phyloP scores from a whole-genome alignment of 2,888 invertebrate species.

The Exocentrus adspersus region DNA sequence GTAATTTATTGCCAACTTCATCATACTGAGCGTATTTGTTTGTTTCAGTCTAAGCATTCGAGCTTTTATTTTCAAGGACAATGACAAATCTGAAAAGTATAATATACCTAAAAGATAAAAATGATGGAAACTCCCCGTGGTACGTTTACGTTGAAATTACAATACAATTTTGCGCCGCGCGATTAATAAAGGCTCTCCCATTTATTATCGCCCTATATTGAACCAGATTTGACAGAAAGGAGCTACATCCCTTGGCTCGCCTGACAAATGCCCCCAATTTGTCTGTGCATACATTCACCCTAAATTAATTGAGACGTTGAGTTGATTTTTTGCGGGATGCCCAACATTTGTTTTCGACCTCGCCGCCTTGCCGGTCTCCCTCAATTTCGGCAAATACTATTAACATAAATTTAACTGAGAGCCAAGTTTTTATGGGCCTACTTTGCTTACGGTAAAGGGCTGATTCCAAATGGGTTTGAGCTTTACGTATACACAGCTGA shows the following conservation, averaged over 20 bases:
- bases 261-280: constrained; percentile 21
- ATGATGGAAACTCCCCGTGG: constrained; percentile 2
- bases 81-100: constrained; percentile 20
- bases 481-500: constrained; percentile 7
- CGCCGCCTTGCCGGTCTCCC: constrained; percentile 1
- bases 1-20: constrained; percentile 9
- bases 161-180: constrained; percentile 19
- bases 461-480: constrained; percentile 8
- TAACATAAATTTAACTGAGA: constrained; percentile 20
- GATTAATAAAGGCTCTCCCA: constrained; percentile 19
- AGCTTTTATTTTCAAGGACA: constrained; percentile 18
- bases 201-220: constrained; percentile 10
- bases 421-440: constrained; percentile 10
- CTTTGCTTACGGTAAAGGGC: constrained; percentile 11
- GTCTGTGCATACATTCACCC: constrained; percentile 21
- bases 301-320: constrained; percentile 26
- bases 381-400: constrained; percentile 19
- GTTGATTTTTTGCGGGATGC: constrained; percentile 25
- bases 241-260: constrained; percentile 16
- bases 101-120: constrained; percentile 24
- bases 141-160: constrained; percentile 9
- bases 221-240: constrained; percentile 28
- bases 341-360: constrained; percentile 12
- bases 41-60: constrained; percentile 3
- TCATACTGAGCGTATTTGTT: constrained; percentile 1